Percentiles rank a stretch among this genome's conserved stretches.
phyloP scores from a whole-genome alignment of 1,140 invertebrate genomes.

The Pseudoatta argentina region DNA sequence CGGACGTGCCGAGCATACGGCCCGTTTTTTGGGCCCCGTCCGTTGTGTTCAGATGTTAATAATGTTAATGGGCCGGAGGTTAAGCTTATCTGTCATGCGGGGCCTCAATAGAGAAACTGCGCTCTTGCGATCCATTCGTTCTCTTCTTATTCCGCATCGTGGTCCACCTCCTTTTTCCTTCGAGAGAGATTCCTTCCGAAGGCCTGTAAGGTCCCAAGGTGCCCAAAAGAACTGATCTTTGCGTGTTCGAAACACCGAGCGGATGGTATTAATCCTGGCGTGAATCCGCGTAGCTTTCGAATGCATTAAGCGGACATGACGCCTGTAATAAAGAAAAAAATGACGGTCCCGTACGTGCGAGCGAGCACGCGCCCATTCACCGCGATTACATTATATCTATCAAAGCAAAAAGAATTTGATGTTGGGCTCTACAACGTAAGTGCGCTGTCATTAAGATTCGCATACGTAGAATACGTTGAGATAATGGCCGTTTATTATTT shows the following conservation, averaged over 20 bases:
- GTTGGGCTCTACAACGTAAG: conserved; percentile 34
- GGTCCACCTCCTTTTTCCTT: conserved; percentile 67
- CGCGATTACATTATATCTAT: conserved; percentile 66
- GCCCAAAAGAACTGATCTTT: conserved; percentile 61
- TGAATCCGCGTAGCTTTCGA: conserved; percentile 60
- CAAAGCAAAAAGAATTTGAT: conserved; percentile 51
- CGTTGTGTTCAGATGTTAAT: conserved; percentile 80
- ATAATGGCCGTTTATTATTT: conserved; percentile 49
- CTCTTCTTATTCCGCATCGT: conserved; percentile 68
- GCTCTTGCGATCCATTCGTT: conserved; percentile 59
- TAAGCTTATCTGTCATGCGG: conserved; percentile 83
- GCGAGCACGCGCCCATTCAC: conserved; percentile 21
- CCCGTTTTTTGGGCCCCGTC: conserved; percentile 35
- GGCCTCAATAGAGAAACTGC: conserved; percentile 80
- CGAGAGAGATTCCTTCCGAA: conserved; percentile 45
- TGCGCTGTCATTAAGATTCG: conserved; percentile 40
- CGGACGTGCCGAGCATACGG: conserved; percentile 66
- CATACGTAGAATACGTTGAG: conserved; percentile 49
- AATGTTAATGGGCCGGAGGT: conserved; percentile 82
- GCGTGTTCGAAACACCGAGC: conserved; percentile 64
- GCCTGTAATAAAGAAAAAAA: conserved; percentile 61
- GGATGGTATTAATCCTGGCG: conserved; percentile 71
- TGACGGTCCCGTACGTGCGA: neutral
- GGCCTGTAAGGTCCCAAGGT: conserved; percentile 32
- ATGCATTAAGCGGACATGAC: conserved; percentile 69